Evolutionary conservation across 2,797 vertebrate genomes (phyloP).

Genomic region (Erithacus rubecula): DNA sequence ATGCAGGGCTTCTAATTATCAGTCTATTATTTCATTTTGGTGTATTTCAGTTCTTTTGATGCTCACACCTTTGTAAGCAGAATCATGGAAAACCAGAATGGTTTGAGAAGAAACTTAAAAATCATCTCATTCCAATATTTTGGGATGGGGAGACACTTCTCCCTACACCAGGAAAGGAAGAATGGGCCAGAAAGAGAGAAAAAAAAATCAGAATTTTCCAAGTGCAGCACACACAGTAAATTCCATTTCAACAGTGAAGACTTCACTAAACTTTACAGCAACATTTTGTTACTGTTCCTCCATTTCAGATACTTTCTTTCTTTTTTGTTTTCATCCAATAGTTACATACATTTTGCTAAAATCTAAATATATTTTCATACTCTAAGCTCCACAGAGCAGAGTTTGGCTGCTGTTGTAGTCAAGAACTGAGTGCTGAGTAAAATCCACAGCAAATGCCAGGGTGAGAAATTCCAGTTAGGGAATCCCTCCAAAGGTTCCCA

Average conservation of each 20-base stretch:
- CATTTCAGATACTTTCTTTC: background rate
- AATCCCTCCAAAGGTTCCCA: background rate
- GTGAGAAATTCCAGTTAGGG: background rate
- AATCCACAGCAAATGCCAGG: background rate
- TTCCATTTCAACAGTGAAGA: background rate
- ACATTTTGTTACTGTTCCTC: background rate
- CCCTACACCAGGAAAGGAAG: background rate
- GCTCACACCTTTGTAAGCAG: background rate
- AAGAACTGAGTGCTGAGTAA: background rate
- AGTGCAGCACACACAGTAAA: background rate
- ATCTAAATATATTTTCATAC: background rate
- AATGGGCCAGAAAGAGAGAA: background rate
- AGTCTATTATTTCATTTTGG: rapidly evolving
- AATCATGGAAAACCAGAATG: background rate
- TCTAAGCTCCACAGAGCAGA: background rate
- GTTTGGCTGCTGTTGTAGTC: background rate
- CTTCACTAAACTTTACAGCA: background rate
- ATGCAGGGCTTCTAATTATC: background rate
- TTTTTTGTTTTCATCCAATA: background rate
- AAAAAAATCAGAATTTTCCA: background rate
- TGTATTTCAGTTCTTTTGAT: background rate
- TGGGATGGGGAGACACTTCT: background rate
- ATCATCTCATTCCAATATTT: background rate
- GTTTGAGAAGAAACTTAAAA: background rate
- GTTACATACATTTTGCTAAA: background rate